Conservation (phyloP, 37 sponge, comb jelly and placozoan species). For the Haliclona indistincta region DNA sequence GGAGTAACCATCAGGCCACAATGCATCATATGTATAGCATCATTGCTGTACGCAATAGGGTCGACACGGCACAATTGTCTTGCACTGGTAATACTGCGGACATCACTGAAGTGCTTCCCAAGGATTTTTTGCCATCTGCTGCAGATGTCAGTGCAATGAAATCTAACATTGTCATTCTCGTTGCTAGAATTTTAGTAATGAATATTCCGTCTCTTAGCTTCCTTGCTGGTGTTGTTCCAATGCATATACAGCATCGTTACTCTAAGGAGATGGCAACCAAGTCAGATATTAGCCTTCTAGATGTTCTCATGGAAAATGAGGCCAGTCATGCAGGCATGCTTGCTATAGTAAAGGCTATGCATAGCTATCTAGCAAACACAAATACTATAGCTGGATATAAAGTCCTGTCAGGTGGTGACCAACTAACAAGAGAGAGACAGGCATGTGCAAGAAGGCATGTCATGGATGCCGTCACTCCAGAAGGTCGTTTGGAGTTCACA, state of each 20-base stretch:
- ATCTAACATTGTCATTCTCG: slow-evolving; percentile 13
- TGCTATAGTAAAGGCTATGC: slow-evolving; percentile 22
- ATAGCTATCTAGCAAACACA: slow-evolving; percentile 11
- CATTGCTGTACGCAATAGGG: slow-evolving; percentile 2
- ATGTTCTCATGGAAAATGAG: slow-evolving; percentile 33
- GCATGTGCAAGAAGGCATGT: slow-evolving; percentile 3
- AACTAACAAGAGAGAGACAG: slow-evolving; percentile 38
- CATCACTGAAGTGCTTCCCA: background rate
- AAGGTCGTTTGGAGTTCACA: slow-evolving; percentile 12
- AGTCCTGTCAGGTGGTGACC: slow-evolving; percentile 40
- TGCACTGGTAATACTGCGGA: background rate
- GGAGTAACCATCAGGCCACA: slow-evolving; percentile 9
- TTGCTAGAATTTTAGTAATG: background rate
- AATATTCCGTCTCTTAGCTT: background rate
- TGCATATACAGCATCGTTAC: slow-evolving; percentile 26
- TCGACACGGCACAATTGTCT: background rate
- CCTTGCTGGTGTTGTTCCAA: background rate
- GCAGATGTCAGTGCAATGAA: slow-evolving; percentile 16
- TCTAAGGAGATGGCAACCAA: slow-evolving; percentile 12
- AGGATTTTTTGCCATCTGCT: slow-evolving; percentile 15
- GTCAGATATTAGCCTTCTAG: slow-evolving; percentile 23
- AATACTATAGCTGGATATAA: background rate
- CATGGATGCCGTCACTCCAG: slow-evolving; percentile 25
- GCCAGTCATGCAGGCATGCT: slow-evolving; percentile 15
- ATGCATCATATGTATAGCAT: slow-evolving; percentile 32